Percentiles rank a stretch among this genome's conserved stretches.
Conservation (phyloP, 2,888 invertebrate genomes). For the Oxycera nigricornis region DNA sequence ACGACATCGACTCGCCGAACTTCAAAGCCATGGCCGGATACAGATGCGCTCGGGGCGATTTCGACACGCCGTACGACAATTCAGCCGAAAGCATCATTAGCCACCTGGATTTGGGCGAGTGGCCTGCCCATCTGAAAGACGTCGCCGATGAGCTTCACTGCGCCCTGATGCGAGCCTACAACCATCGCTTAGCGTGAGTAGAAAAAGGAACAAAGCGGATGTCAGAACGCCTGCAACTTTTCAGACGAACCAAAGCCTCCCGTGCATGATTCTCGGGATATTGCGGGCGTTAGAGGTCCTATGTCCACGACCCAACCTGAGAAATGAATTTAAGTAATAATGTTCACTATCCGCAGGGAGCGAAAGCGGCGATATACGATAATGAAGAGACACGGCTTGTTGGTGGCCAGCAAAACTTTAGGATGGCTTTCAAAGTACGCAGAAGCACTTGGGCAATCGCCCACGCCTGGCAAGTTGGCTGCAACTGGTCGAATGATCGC, state of each 20-base stretch:
- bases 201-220: background rate
- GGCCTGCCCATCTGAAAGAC: conserved; percentile 54
- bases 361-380: conserved; percentile 75
- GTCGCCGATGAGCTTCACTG: conserved; percentile 72
- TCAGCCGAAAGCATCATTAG: conserved; percentile 77
- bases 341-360: conserved; percentile 62
- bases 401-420: conserved; percentile 73
- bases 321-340: background rate
- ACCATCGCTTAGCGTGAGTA: conserved; percentile 69
- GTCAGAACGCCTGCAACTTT: background rate
- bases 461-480: conserved; percentile 59
- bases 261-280: background rate
- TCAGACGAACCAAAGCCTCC: background rate
- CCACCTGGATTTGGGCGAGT: conserved; percentile 59
- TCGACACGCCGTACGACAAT: conserved; percentile 82
- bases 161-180: conserved; percentile 76
- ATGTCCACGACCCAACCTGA: background rate
- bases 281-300: background rate
- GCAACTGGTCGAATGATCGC: conserved; percentile 65
- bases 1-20: conserved; percentile 63
- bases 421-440: conserved; percentile 77
- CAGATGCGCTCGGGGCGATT: conserved; percentile 84
- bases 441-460: conserved; percentile 65
- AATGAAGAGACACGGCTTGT: conserved; percentile 79
- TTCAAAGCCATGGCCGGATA: conserved; percentile 80